Base-by-base conservation (phyloP, 2,888 invertebrate genomes). In the Eupsilia transversa region DNA sequence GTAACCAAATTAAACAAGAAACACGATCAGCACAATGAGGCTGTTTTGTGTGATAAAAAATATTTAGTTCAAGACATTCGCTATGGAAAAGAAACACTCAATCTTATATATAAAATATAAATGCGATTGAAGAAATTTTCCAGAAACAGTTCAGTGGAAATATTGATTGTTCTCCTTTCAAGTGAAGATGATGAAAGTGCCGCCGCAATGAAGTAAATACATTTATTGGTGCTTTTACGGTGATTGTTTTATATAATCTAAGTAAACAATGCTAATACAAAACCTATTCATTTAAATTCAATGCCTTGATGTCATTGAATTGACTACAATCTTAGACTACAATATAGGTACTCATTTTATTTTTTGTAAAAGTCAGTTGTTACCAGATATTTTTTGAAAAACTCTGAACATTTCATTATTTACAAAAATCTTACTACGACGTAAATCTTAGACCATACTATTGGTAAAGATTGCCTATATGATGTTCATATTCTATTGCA, bases 401-500 rank as follows among this genome's bases (percentile, higher is more conserved):
- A 41, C 20, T 38, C 49, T 20, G 33, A 75, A 54, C 46, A 33
- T 61, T 78, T 59, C 0, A 66, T 56, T 56, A 61, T 56, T 54
- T 23, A n/a, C 14, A 10, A 64, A 54, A n/a, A n/a, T n/a, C n/a
- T n/a, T n/a, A n/a, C n/a, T n/a, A n/a, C n/a, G n/a, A n/a, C n/a
- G 56, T 54, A 20, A 49, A 57, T 60, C 38, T 65, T 65, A 60
- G 43, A 43, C 41, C 46, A 71, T 52, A 33, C 17, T 54, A 10
- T 43, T 63, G 35, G 49, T 49, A 43, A 59, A 38, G 64, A 64
- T 67, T 74, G 54, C 30, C 52, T 74, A 61, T 65, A 61, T 83
- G 57, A 61, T 69, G 38, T 30, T 68, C 61, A 56, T 76, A 66
- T 84, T 86, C 77, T 74, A 68, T 89, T 88, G 72, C 93, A 97